Evolutionary conservation across 2,888 invertebrate species (phyloP).

Genomic region (Zygaena filipendulae): DNA sequence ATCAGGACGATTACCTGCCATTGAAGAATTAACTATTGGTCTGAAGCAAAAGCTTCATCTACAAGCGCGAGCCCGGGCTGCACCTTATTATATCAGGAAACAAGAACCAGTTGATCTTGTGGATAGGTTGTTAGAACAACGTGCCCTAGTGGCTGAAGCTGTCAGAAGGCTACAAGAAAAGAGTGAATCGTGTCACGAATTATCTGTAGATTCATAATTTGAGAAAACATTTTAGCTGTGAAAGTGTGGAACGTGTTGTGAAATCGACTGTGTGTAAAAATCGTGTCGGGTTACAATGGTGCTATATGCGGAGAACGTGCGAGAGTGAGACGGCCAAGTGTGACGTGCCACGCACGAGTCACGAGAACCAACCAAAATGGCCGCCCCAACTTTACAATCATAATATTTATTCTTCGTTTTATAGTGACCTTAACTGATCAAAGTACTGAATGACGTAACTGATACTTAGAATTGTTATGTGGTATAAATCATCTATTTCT

Average conservation of each 20-base stretch:
- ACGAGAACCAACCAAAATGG: slow-evolving; percentile 67
- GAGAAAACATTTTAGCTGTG: slow-evolving; percentile 63
- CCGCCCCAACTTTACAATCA: slow-evolving; percentile 64
- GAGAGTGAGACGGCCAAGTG: slow-evolving; percentile 53
- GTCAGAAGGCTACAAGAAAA: slow-evolving; percentile 63
- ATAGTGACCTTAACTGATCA: slow-evolving; percentile 65
- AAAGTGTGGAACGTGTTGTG: slow-evolving; percentile 67
- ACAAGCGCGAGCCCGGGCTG: slow-evolving; percentile 60
- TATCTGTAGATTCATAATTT: slow-evolving; percentile 61
- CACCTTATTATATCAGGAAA: slow-evolving; percentile 64
- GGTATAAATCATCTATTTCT: slow-evolving; percentile 28
- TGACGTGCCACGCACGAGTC: slow-evolving; percentile 65
- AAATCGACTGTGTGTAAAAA: slow-evolving; percentile 66
- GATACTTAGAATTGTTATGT: slow-evolving; percentile 38
- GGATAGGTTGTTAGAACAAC: slow-evolving; percentile 55
- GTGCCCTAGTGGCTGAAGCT: slow-evolving; percentile 64
- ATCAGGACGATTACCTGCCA: slow-evolving; percentile 50
- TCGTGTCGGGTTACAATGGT: slow-evolving; percentile 69
- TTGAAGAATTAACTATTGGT: slow-evolving; percentile 60
- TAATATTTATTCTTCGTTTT: slow-evolving; percentile 66
- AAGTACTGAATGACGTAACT: slow-evolving; percentile 65
- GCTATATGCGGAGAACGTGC: slow-evolving; percentile 66
- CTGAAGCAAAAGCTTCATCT: slow-evolving; percentile 65
- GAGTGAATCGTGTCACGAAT: slow-evolving; percentile 59
- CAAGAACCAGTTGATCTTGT: slow-evolving; percentile 65